Conservation (phyloP, 30 jellyfish, hydroid and myxozoan genomes). For the Cassiopea andromeda region DNA sequence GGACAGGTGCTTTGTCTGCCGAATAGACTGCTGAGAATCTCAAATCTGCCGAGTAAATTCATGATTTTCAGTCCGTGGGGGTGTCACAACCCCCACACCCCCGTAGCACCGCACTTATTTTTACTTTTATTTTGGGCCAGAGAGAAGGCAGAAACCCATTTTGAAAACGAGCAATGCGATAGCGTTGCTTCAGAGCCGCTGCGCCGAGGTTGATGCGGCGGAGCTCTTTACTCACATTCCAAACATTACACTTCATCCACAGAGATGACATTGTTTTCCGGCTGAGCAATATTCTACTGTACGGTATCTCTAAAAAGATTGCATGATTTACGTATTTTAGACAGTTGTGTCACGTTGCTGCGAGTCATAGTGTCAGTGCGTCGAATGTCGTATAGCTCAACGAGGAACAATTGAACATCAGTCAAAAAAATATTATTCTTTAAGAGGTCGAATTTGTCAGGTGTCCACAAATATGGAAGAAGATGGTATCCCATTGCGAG, state of each 20-base stretch:
- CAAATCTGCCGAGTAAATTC: no score
- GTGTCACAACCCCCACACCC: no score
- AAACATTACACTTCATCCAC: slow-evolving; percentile 2
- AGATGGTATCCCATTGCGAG: slow-evolving; percentile 86
- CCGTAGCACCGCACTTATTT: no score
- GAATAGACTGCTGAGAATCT: no score
- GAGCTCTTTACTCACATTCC: slow-evolving; percentile 21
- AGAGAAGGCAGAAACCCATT: neutral
- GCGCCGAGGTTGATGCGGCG: neutral
- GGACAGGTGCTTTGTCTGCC: no score
- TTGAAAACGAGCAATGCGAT: neutral
- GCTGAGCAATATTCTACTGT: neutral
- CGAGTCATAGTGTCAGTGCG: neutral
- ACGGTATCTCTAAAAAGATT: neutral
- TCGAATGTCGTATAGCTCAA: neutral
- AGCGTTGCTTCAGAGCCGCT: neutral
- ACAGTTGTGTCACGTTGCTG: no score
- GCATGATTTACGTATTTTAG: neutral
- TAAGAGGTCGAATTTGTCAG: neutral
- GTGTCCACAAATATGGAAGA: slow-evolving; percentile 8
- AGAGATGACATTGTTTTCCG: neutral
- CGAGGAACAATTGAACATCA: neutral
- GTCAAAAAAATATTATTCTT: neutral
- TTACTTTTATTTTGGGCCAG: neutral
- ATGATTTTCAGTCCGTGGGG: no score